Evolutionary conservation across 2,113 vertebrate genomes (phyloP).

Genomic region (Leiothrix lutea): DNA sequence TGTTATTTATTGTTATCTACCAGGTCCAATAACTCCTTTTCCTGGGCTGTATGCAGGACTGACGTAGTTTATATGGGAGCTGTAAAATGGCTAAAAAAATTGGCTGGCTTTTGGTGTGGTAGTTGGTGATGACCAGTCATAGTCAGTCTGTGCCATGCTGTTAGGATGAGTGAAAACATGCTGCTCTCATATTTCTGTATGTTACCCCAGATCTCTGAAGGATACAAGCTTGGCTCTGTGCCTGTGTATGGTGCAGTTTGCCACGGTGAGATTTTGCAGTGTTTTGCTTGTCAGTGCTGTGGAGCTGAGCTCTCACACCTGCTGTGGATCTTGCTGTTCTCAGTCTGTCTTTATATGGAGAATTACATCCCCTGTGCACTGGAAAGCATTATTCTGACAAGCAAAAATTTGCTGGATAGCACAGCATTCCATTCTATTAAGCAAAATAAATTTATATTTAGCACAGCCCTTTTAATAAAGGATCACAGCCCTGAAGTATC

Average conservation of each 20-base stretch:
- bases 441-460: background rate
- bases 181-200: conserved; percentile 2
- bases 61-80: background rate
- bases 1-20: background rate
- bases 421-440: background rate
- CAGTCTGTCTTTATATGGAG: background rate
- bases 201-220: conserved; percentile 1
- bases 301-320: background rate
- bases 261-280: background rate
- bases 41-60: background rate
- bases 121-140: background rate
- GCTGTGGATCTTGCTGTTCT: background rate
- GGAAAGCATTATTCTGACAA: background rate
- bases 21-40: background rate
- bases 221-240: background rate
- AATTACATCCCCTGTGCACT: background rate
- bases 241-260: background rate
- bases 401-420: background rate
- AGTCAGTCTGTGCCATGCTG: background rate
- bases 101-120: background rate
- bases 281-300: background rate
- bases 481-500: background rate
- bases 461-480: background rate
- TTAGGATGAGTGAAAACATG: background rate
- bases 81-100: background rate